Percentiles rank a stretch among this genome's conserved stretches.
phyloP scores from a whole-genome alignment of 2,113 vertebrate species.

The Empidonax traillii region DNA sequence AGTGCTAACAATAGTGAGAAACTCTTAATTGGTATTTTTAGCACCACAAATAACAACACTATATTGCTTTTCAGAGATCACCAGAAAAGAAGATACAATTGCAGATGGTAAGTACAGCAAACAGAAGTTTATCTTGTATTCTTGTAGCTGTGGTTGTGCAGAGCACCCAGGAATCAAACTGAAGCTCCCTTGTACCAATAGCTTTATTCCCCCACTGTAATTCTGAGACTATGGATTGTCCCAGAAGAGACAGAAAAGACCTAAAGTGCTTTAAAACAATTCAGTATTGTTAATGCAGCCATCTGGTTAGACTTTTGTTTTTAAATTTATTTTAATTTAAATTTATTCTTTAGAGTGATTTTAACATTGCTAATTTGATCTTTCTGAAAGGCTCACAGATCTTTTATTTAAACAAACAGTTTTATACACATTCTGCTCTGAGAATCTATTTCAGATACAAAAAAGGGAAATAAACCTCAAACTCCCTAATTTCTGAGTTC shows the following conservation, averaged over 20 bases:
- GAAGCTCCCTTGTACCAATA: neutral
- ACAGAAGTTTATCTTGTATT: neutral
- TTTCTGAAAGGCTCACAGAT: neutral
- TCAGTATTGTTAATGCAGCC: neutral
- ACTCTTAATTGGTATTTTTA: neutral
- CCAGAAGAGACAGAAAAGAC: neutral
- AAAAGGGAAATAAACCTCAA: neutral
- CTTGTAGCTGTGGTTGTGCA: neutral
- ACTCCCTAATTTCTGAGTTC: neutral
- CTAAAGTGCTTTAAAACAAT: neutral
- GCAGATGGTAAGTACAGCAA: slow-evolving; percentile 20
- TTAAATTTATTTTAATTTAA: neutral
- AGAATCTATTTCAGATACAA: neutral
- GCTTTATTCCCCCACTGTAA: neutral
- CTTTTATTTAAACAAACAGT: neutral
- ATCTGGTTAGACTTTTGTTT: neutral
- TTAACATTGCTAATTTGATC: neutral
- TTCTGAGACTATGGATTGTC: neutral
- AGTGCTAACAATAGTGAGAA: neutral
- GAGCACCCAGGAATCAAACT: neutral
- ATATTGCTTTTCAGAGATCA: slow-evolving; percentile 35
- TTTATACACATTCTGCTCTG: neutral
- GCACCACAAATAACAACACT: neutral
- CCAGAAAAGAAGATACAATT: neutral
- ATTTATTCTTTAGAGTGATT: neutral